Conservation (phyloP, 2,113 vertebrate genomes). For the rabbit (Oryctolagus cuniculus) region mOryCun1.1 NC_091434.1:79663001-79663500, state of each 20-base stretch:
- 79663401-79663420: neutral
- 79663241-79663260: neutral
- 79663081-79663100: conserved; percentile 63
- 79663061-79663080: conserved; percentile 74
- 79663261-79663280: neutral
- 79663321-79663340: neutral
- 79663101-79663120: conserved; percentile 78
- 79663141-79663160: conserved; percentile 66
- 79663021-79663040: conserved; percentile 67
- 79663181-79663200: conserved; percentile 75
- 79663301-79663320: neutral
- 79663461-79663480: conserved; percentile 14
- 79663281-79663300: neutral
- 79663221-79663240: neutral
- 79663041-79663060: conserved; percentile 62
- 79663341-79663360: neutral
- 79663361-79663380: neutral
- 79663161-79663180: conserved; percentile 66
- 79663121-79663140: conserved; percentile 75
- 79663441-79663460: neutral
- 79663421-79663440: neutral
- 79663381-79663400: neutral
- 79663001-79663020: conserved; percentile 69
- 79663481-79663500: neutral
- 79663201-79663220: neutral